Conservation (phyloP, 2,888 invertebrate species). For the Nebria brevicollis region DNA sequence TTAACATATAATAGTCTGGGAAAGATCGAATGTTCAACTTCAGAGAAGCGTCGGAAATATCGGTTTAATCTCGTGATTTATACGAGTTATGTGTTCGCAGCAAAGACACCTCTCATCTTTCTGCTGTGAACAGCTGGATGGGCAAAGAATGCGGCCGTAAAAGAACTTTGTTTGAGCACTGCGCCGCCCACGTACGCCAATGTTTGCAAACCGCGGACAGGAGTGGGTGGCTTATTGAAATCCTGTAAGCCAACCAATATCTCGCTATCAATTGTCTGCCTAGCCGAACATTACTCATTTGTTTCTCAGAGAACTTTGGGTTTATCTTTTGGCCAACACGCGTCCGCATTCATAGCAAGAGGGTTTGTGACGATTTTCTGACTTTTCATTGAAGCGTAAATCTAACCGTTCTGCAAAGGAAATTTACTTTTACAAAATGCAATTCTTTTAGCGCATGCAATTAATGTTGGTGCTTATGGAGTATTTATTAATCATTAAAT, state of each 20-base stretch:
- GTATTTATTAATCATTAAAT: too few species aligned
- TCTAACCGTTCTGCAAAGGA: too few species aligned
- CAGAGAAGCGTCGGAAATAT: conserved; percentile 10
- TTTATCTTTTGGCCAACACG: conserved; percentile 14
- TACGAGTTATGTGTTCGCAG: conserved; percentile 24
- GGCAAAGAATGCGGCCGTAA: conserved; percentile 7
- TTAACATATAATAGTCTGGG: background rate
- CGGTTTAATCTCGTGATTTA: conserved; percentile 40
- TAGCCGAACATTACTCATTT: conserved; percentile 25
- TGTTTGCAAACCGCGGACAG: conserved; percentile 1
- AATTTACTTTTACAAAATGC: too few species aligned
- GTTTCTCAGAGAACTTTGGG: conserved; percentile 24
- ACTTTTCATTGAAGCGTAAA: background rate
- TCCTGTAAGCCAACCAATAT: background rate
- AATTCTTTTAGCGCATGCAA: too few species aligned
- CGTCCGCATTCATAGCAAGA: background rate
- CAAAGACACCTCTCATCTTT: conserved; percentile 18
- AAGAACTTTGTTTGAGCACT: conserved; percentile 19
- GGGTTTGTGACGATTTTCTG: background rate
- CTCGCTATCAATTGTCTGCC: conserved; percentile 16
- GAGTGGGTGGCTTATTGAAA: background rate
- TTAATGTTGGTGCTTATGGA: too few species aligned
- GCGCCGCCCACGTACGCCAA: background rate
- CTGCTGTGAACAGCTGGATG: background rate
- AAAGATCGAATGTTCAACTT: background rate